Conservation (phyloP, 2,797 vertebrate genomes). For the Oreochromis mossambicus region DNA sequence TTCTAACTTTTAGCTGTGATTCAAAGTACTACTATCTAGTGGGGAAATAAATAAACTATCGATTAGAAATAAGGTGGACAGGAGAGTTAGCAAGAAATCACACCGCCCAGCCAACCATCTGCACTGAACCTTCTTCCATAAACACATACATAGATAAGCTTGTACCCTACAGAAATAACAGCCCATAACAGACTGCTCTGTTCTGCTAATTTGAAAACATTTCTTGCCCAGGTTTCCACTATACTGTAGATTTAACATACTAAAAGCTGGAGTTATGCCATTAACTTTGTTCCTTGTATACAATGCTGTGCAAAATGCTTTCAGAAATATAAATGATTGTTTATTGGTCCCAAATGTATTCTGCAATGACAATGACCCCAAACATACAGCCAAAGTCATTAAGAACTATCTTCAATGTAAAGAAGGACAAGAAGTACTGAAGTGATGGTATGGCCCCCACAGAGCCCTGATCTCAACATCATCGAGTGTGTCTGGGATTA, state of each 20-base stretch:
- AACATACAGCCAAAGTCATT: background rate
- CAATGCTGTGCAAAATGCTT: background rate
- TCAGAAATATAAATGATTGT: background rate
- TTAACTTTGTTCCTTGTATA: background rate
- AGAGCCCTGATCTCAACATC: background rate
- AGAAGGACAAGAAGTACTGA: background rate
- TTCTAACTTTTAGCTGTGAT: conserved; percentile 51
- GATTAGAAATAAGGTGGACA: conserved; percentile 44
- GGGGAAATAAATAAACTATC: conserved; percentile 69
- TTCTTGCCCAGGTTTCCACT: conserved; percentile 7
- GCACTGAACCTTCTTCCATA: background rate
- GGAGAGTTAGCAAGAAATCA: background rate
- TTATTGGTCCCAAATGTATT: background rate
- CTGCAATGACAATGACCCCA: background rate
- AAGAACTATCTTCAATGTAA: background rate
- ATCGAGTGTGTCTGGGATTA: background rate
- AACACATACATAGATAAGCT: background rate
- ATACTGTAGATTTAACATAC: background rate
- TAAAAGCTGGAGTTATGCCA: background rate
- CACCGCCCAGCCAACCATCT: background rate
- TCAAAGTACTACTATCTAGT: conserved; percentile 40
- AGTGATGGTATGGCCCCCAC: background rate
- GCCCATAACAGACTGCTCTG: background rate
- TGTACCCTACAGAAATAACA: background rate
- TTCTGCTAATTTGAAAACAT: conserved; percentile 25